A percentile compares a stretch with the other conserved stretches of the same genome.
Evolutionary conservation across 2,888 invertebrate species (phyloP).

Genomic region (Priocnemis perturbator): DNA sequence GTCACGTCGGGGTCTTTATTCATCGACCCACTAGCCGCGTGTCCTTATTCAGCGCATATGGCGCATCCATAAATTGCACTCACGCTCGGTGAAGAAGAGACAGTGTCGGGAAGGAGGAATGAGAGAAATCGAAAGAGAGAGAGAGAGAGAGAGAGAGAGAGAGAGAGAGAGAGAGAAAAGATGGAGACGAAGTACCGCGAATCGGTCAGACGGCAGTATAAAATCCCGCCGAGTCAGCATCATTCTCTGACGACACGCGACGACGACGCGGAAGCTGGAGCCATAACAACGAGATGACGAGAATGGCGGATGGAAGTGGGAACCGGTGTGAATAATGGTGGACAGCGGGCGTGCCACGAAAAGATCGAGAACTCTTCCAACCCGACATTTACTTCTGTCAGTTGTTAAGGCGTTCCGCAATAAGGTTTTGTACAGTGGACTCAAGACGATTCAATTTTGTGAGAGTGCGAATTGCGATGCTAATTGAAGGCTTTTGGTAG

Average conservation of each 20-base stretch:
- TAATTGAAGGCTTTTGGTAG: too few species aligned
- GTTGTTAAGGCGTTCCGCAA: too few species aligned
- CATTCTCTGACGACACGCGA: slow-evolving; percentile 1
- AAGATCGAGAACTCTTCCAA: slow-evolving; percentile 20
- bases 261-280: slow-evolving; percentile 2
- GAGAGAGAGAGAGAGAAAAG: background rate
- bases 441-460: too few species aligned
- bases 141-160: background rate
- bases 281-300: slow-evolving; percentile 18
- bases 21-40: slow-evolving; percentile 7
- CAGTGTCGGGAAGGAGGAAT: background rate
- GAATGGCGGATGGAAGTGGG: slow-evolving; percentile 22
- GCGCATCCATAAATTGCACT: slow-evolving; percentile 3
- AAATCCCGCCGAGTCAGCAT: slow-evolving; percentile 3
- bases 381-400: slow-evolving; percentile 6
- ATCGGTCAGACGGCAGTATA: background rate
- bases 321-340: slow-evolving; percentile 19
- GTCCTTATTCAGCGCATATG: slow-evolving; percentile 9
- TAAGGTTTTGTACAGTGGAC: too few species aligned
- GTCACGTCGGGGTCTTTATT: background rate
- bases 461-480: too few species aligned
- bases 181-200: background rate
- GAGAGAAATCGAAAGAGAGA: background rate
- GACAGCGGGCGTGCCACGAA: slow-evolving; percentile 10
- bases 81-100: background rate